Base-by-base conservation (phyloP, 2,888 invertebrate species). In the Schrankia costaestrigalis region DNA sequence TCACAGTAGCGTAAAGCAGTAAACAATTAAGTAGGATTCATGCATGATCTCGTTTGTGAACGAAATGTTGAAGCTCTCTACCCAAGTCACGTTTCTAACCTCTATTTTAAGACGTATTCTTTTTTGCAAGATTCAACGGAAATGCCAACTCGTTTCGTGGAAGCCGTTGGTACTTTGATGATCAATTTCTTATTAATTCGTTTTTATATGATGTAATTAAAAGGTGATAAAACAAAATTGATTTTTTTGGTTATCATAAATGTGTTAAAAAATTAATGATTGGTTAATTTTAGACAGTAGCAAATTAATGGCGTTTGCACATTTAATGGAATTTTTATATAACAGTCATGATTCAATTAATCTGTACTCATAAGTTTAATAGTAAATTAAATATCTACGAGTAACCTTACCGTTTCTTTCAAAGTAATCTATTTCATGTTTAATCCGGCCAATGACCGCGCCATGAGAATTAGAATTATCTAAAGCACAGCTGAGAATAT, bases 71-170 rank as follows among this genome's bases (percentile, higher is more conserved):
- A 49, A 46, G 54, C 42, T 54, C 52, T 46, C 28, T 30, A 57
- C 34, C 11, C 35, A 9, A 51, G 63, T 66, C 68, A 70, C 64
- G 67, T 63, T 54, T 17, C 9, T 34, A 32, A 29, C 31, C n/a
- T n/a, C 48, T 56, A 56, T 56, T 58, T 34, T 37, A 4, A 26
- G 24, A 38, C 9, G 31, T 44, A 45, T 53, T 43, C 42, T 50
- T 42, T 53, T 55, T 42, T 41, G 30, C 35, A n/a, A 31, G 28
- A 35, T 11, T 23, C 22, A 39, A 36, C 48, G 43, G 49, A 51
- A 38, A 47, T 27, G 6, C 18, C 21, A 45, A 46, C 41, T 38
- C 41, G 47, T 47, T 59, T 48, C 31, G 3, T 27, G 41, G 14
- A 26, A 34, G 25, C 28, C 29, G 21, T 29, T 29, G 19, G 21